Base-by-base conservation (phyloP, 2,888 invertebrate genomes). In the Pogonocherus hispidulus region DNA sequence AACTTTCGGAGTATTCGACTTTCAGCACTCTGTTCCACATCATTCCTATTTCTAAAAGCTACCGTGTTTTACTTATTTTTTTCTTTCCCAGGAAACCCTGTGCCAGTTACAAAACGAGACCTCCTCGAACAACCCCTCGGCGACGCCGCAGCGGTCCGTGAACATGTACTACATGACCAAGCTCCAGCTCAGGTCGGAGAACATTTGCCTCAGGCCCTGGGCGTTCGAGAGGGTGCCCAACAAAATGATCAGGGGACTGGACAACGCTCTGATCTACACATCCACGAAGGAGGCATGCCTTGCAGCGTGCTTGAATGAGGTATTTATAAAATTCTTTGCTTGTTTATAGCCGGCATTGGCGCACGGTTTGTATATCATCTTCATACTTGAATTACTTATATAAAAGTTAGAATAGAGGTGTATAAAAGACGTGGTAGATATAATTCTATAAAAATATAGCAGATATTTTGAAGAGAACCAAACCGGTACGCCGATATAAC, bases 161-260 rank as follows among this genome's bases (percentile, higher is more conserved):
- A 96, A 95, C 85, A 94, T 95, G 88, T 97, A 97, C 86, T 97
- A 97, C 88, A 96, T 97, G 95, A 95, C 95, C 81, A 97, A 97
- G 86, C 87, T 97, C 80, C 93, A 94, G 87, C 90, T 97, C 79
- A 88, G 96, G 84, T 94, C 96, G 76, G 97, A 97, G 84, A 96
- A 95, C 84, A 94, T 97, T 3, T 97, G 97, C 83, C 88, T 94
- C 76, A 89, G 97, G 71, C 96, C 96, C 35, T 97, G 97, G 97
- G 90, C 96, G 44, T 97, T 97, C 85, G 97, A 97, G 86, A 89
- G 97, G 52, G 94, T 97, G 46, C 96, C 97, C 2, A 96, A 96
- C 85, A 96, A 96, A 86, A 93, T 96, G 86, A 93, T 97, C 67
- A 90, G 95, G 41, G 96, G 96, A 41, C 88, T 95, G 79, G 96